Conservation (phyloP, 2,113 vertebrate genomes). For the Saimiri boliviensis region DNA sequence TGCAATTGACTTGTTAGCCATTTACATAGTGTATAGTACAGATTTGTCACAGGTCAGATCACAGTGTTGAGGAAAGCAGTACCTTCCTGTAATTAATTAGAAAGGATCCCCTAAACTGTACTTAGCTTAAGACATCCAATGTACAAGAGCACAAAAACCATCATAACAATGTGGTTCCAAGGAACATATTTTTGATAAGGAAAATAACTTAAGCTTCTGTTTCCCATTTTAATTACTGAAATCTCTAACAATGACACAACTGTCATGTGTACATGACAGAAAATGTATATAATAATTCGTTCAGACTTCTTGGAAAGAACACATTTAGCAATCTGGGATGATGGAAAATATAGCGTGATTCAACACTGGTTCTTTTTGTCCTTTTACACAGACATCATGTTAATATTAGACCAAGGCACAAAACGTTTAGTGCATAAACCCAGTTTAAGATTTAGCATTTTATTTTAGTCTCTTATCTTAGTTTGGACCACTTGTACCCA, state of each 20-base stretch:
- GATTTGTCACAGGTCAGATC: slow-evolving; percentile 86
- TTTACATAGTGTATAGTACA: slow-evolving; percentile 80
- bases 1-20: slow-evolving; percentile 84
- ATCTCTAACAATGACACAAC: slow-evolving; percentile 82
- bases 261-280: slow-evolving; percentile 71
- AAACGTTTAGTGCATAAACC: slow-evolving; percentile 88
- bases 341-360: slow-evolving; percentile 77
- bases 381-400: slow-evolving; percentile 83
- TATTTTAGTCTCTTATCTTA: slow-evolving; percentile 73
- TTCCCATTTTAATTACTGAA: slow-evolving; percentile 83
- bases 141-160: slow-evolving; percentile 82
- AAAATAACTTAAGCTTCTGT: slow-evolving; percentile 76
- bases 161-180: slow-evolving; percentile 68
- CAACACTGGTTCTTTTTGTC: slow-evolving; percentile 77
- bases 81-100: slow-evolving; percentile 80
- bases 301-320: slow-evolving; percentile 71
- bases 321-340: slow-evolving; percentile 57
- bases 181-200: slow-evolving; percentile 71
- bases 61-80: slow-evolving; percentile 88
- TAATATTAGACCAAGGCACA: slow-evolving; percentile 90
- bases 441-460: slow-evolving; percentile 83
- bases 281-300: slow-evolving; percentile 74
- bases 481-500: slow-evolving; percentile 84
- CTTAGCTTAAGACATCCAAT: slow-evolving; percentile 83
- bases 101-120: slow-evolving; percentile 83